Base-by-base conservation (phyloP, 1,140 invertebrate species). In the Ostrea edulis region DNA sequence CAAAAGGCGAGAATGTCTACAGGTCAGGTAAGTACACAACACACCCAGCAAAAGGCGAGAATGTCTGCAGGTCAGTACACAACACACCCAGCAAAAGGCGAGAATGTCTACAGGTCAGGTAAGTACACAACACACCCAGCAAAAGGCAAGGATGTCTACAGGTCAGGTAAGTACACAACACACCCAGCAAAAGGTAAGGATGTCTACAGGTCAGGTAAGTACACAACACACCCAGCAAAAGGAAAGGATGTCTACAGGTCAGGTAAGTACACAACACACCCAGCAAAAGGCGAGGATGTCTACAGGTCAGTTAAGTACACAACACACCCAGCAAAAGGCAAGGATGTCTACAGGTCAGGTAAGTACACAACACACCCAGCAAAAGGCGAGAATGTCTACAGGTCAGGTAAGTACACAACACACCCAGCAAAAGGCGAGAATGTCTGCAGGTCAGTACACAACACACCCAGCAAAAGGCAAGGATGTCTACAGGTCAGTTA, bases 61-160 rank as follows among this genome's bases (percentile, higher is more conserved):
- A 71, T 77, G 25, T 77, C 68, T 29, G 35, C 68, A 77, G 68
- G 14, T 77, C 68, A 29, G 22, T 14, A 20, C 55, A 71, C 25
- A 25, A 77, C 68, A 25, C 68, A 77, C 12, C 25, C 25, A 77
- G 25, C 22, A 4, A 25, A 77, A 2, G 68, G 68, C 11, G 68
- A 71, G 9, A 71, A 71, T 77, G 25, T 77, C 68, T 29, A 77
- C 68, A 77, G 68, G 14, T 77, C 68, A 29, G 22, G 68, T 77
- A 25, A 71, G 29, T 14, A 20, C 55, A 71, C 25, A 25, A 77
- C 68, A 25, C 68, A 77, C 12, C 25, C 25, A 77, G 25, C 22
- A 4, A 25, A 77, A 2, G 68, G 68, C 11, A 25, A 71, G 9
- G 35, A 71, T 77, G 25, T 77, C 68, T 29, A 77, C 68, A 77